Evolutionary conservation across 2,888 invertebrate species (phyloP), one percentile per base, ranked within the genome.

Genomic region (Rotaria sp.): DNA sequence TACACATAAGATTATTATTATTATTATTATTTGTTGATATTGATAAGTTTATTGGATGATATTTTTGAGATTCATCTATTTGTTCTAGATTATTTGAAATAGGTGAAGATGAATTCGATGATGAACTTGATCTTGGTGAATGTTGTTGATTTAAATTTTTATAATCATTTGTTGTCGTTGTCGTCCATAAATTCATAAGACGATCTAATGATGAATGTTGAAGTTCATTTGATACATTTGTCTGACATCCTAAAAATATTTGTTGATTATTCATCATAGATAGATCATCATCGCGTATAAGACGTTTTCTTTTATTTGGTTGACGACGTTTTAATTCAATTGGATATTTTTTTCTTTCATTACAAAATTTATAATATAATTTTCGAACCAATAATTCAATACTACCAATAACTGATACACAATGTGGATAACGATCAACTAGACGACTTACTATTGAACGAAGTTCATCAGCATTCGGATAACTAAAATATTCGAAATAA

Each of bases 291-390:
- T 80, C 75, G 45, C 75, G 75, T 45, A 41, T 41, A 4, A 80
- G 11, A 45, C 80, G 80, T 45, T 80, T 80, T 45, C 80, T 41
- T 80, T 80, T 80, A 80, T 80, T 80, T n/a, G 80, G 45, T 45
- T 80, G 80, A n/a, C 80, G 80, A 18, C 80, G 80, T 45, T 80
- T 80, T 45, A 80, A 80, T 80, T 80, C 80, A 13, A 80, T 26
- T 21, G 80, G 80, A 45, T 80, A 80, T n/a, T 80, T 80, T 80
- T 80, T 80, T 80, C 80, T 24, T 80, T 80, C 80, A n/a, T 80
- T 80, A 80, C 80, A 80, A 41, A 80, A 80, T 80, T 80, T 80
- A 80, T 80, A 80, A 45, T 80, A 80, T 45, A 80, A 45, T 80
- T 80, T 80, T 45, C 80, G 26, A 15, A 80, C 80, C 11, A 80